Evolutionary conservation across 1,140 invertebrate species (phyloP).

Genomic region (Anastrepha obliqua): DNA sequence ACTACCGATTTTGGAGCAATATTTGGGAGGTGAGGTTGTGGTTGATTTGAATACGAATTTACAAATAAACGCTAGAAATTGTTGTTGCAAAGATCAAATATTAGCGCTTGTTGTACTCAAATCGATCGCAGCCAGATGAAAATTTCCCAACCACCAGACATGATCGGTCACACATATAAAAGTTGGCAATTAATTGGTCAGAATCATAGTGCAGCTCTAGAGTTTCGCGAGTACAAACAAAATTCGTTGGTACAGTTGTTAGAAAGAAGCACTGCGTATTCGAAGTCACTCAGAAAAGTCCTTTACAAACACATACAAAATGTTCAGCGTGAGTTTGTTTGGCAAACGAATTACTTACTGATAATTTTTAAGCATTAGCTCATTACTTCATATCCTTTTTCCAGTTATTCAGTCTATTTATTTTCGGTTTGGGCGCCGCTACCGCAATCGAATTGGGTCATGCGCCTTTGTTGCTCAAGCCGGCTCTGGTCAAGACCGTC

Average conservation of each 20-base stretch:
- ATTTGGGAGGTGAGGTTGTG: too few relatives aligned
- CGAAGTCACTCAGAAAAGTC: background rate
- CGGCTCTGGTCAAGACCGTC: constrained; percentile 75
- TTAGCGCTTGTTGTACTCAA: background rate
- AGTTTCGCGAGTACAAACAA: constrained; percentile 61
- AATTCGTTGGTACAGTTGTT: background rate
- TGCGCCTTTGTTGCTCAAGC: constrained; percentile 62
- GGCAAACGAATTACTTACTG: background rate
- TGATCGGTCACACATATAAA: constrained; percentile 64
- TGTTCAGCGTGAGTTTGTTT: constrained; percentile 67
- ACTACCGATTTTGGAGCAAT: too few relatives aligned
- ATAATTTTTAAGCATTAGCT: background rate
- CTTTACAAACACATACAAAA: constrained; percentile 59
- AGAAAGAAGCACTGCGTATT: background rate
- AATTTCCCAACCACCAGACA: constrained; percentile 35
- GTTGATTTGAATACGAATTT: too few relatives aligned
- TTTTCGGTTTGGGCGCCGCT: constrained; percentile 67
- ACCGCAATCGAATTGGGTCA: constrained; percentile 66
- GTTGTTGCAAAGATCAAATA: background rate
- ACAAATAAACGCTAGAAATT: too few relatives aligned
- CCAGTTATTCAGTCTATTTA: constrained; percentile 66
- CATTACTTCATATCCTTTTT: constrained; percentile 15
- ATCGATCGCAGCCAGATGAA: background rate
- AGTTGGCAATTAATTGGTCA: constrained; percentile 67
- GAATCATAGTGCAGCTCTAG: constrained; percentile 71